Evolutionary conservation across 2,113 vertebrate species (phyloP).

Genomic region (Semnornis frantzii): DNA sequence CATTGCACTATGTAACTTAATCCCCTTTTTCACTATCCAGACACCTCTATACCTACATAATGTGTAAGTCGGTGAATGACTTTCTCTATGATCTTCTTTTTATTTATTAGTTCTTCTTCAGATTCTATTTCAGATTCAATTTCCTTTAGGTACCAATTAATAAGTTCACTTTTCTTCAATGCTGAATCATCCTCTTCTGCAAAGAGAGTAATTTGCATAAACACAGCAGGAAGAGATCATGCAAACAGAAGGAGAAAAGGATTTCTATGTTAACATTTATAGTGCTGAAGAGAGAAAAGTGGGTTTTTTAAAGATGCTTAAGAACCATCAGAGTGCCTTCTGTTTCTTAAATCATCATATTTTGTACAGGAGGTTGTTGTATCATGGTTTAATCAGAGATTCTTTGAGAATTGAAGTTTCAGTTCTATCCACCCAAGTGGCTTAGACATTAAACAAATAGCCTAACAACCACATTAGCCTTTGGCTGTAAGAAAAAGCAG

Average conservation of each 20-base stretch:
- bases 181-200: conserved; percentile 89
- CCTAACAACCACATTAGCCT: not conserved
- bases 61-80: conserved; percentile 93
- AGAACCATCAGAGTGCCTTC: not conserved
- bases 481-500: not conserved
- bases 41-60: conserved; percentile 83
- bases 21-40: not conserved
- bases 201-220: not conserved
- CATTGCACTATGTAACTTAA: not conserved
- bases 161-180: conserved; percentile 89
- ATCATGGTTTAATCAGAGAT: not conserved
- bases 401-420: not conserved
- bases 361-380: not conserved
- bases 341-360: not conserved
- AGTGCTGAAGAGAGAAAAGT: not conserved
- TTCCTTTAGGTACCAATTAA: conserved; percentile 99
- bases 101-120: conserved; percentile 92
- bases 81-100: conserved; percentile 93
- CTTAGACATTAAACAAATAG: not conserved
- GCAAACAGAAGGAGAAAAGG: not conserved
- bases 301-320: not conserved
- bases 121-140: conserved; percentile 97
- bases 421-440: not conserved
- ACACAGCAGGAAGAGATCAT: not conserved
- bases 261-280: not conserved